Evolutionary conservation across 2,888 invertebrate genomes (phyloP).

Genomic region (Crossocerus cetratus): DNA sequence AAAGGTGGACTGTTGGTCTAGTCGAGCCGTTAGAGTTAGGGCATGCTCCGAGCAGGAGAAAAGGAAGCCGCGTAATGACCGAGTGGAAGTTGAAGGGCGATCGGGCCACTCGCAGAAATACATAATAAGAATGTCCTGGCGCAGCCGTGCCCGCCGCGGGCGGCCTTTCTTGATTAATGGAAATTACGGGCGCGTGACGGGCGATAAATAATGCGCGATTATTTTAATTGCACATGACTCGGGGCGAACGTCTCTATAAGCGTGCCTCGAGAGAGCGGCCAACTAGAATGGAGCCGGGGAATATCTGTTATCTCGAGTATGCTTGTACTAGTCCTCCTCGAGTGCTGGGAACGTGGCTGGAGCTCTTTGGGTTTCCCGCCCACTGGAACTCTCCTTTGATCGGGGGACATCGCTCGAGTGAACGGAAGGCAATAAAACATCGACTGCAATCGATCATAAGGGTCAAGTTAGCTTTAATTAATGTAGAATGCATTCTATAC

Average conservation of each 20-base stretch:
- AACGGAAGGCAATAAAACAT: slow-evolving; percentile 20
- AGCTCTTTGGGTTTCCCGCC: slow-evolving; percentile 5
- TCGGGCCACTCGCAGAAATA: slow-evolving; percentile 1
- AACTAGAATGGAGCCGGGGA: not conserved
- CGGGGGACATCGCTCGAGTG: slow-evolving; percentile 11
- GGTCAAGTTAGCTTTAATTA: slow-evolving; percentile 9
- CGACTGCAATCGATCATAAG: not conserved
- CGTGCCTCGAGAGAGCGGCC: not conserved
- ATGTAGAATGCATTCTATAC: not conserved
- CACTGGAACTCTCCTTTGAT: slow-evolving; percentile 16
- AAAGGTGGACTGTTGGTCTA: no score
- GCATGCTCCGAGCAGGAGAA: not conserved
- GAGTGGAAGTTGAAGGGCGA: not conserved
- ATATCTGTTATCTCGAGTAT: not conserved
- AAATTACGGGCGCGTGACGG: slow-evolving; percentile 10
- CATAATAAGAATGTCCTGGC: slow-evolving; percentile 4
- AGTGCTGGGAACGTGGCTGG: not conserved
- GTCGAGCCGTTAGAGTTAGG: not conserved
- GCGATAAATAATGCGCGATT: slow-evolving; percentile 4
- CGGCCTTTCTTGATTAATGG: slow-evolving; percentile 8
- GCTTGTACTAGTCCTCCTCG: not conserved
- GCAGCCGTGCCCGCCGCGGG: not conserved
- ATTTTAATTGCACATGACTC: slow-evolving; percentile 10
- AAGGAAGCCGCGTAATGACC: not conserved
- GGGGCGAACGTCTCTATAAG: slow-evolving; percentile 4